These are phyloP conservation scores for Hormaphis cornu DNA, from an alignment of 1,140 invertebrate genomes.

Conservation along the genomic window DNA sequence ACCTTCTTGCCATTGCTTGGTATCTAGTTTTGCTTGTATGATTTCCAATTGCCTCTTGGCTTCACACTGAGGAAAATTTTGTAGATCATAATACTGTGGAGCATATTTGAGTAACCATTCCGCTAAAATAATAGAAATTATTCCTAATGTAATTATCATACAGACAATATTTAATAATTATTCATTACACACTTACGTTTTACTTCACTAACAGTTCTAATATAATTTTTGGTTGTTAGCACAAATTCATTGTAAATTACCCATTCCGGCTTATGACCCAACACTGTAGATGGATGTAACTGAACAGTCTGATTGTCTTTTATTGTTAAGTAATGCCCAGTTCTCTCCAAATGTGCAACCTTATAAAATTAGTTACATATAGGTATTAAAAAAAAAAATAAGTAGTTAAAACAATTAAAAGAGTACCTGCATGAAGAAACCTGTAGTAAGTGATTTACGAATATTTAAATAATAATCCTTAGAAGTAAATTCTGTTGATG, in stretches of 20 bases:
- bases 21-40: constrained; percentile 71
- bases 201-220: constrained; percentile 95
- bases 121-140: constrained; percentile 51
- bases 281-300: constrained; percentile 94
- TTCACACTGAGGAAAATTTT: constrained; percentile 96
- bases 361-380: constrained; percentile 41
- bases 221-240: constrained; percentile 98
- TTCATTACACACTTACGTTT: constrained; percentile 93
- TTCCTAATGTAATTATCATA: background rate
- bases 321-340: constrained; percentile 94
- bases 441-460: constrained; percentile 91
- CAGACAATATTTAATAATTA: no score
- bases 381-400: background rate
- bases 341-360: constrained; percentile 90
- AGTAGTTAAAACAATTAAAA: background rate
- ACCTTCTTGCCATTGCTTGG: constrained; percentile 76
- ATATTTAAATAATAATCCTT: constrained; percentile 99
- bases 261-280: constrained; percentile 99
- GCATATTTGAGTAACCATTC: constrained; percentile 91
- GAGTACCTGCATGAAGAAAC: constrained; percentile 97
- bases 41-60: constrained; percentile 86
- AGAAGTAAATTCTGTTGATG: constrained; percentile 96
- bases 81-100: constrained; percentile 95
- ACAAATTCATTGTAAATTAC: constrained; percentile 99
- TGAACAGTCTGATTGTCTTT: constrained; percentile 99